These are phyloP conservation scores for Melanotus villosus DNA, from an alignment of 2,888 invertebrate genomes.

Conservation along the genomic window DNA sequence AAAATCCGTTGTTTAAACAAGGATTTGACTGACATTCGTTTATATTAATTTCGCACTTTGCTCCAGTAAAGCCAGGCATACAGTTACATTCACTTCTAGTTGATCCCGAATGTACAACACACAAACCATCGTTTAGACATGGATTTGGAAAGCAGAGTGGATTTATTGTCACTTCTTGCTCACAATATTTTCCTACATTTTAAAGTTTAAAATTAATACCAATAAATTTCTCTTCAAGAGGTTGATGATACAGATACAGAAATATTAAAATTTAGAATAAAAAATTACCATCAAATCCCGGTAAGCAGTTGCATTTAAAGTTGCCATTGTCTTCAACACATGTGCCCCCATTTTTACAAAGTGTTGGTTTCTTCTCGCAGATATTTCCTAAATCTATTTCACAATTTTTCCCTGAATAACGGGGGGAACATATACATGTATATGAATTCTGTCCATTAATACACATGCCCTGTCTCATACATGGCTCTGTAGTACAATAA, in stretches of 20 bases:
- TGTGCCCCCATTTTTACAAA: constrained; percentile 82
- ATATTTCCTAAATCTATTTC: constrained; percentile 85
- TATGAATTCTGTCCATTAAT: constrained; percentile 83
- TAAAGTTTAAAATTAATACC: too few species aligned
- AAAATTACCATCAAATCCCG: constrained; percentile 76
- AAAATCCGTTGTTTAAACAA: constrained; percentile 81
- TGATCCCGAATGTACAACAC: constrained; percentile 74
- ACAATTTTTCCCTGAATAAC: constrained; percentile 91
- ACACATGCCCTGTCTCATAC: constrained; percentile 87
- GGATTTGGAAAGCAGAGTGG: constrained; percentile 82
- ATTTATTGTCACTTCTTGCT: constrained; percentile 79
- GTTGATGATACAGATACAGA: too few species aligned
- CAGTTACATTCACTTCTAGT: constrained; percentile 65
- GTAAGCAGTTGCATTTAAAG: constrained; percentile 80
- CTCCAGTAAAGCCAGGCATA: constrained; percentile 76
- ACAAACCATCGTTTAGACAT: constrained; percentile 85
- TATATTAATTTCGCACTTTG: constrained; percentile 79
- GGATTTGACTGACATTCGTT: constrained; percentile 83
- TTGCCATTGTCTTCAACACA: constrained; percentile 82
- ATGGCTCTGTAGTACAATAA: constrained; percentile 84
- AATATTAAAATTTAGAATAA: too few species aligned
- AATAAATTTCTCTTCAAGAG: too few species aligned
- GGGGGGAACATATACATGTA: constrained; percentile 87
- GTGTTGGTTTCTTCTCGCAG: constrained; percentile 72
- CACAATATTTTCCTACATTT: constrained; percentile 78